phyloP scores from a whole-genome alignment of 1,140 invertebrate genomes.

The Amyelois transitella region DNA sequence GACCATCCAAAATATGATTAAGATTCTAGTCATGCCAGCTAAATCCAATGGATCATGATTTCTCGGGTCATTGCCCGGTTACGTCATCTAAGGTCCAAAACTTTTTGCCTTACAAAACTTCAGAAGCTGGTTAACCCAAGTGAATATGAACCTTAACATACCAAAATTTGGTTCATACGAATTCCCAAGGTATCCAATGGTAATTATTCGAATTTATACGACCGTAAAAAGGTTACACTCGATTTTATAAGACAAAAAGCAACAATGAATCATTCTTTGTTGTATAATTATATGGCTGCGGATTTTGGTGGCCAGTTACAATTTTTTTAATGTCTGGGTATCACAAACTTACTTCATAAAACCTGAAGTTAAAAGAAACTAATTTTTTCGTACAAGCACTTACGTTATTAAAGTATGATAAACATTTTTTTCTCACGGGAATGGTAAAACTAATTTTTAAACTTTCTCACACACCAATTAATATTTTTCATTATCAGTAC shows the following conservation, averaged over 20 bases:
- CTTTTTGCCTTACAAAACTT: slow-evolving; percentile 19
- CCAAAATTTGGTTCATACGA: not conserved
- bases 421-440: too few species aligned
- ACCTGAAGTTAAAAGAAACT: too few species aligned
- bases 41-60: slow-evolving; percentile 33
- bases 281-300: slow-evolving; percentile 4
- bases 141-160: not conserved
- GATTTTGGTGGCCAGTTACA: not conserved
- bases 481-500: too few species aligned
- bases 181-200: not conserved
- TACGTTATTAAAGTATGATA: too few species aligned
- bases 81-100: slow-evolving; percentile 49
- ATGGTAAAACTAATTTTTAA: too few species aligned
- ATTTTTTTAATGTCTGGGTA: not conserved
- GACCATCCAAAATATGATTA: slow-evolving; percentile 11
- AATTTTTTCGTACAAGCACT: too few species aligned
- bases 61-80: slow-evolving; percentile 40
- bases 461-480: too few species aligned
- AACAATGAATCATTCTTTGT: slow-evolving; percentile 10
- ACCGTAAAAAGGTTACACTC: slow-evolving; percentile 1
- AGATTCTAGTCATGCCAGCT: slow-evolving; percentile 35
- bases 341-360: not conserved
- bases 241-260: slow-evolving; percentile 5
- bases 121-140: not conserved
- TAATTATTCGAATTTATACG: not conserved